Conservation (phyloP, 2,797 vertebrate species). For the Anguilla megastoma region DNA sequence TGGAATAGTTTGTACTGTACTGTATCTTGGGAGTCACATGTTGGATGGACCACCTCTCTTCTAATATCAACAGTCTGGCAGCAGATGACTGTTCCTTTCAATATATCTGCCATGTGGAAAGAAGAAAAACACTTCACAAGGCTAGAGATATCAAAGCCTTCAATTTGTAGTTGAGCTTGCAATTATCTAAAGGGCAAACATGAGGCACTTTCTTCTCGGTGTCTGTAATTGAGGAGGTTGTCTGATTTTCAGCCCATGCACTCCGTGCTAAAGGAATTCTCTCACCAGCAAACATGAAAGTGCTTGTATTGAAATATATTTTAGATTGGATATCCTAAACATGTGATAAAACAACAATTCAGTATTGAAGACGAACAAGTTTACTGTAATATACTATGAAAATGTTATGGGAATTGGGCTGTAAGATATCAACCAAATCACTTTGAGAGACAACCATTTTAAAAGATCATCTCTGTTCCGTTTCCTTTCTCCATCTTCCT, state of each 20-base stretch:
- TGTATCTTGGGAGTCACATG: not conserved
- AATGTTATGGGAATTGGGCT: conserved; percentile 2
- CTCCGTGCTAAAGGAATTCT: not conserved
- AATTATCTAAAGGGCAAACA: conserved; percentile 33
- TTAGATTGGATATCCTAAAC: not conserved
- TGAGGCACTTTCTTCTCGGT: not conserved
- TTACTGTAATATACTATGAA: not conserved
- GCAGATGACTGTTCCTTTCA: not conserved
- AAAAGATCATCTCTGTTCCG: not conserved
- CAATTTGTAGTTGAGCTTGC: conserved; percentile 23
- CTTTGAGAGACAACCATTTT: not conserved
- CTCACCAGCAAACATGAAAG: not conserved
- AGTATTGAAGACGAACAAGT: not conserved
- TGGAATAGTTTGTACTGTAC: not conserved
- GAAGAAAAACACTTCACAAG: conserved; percentile 20
- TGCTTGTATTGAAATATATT: not conserved
- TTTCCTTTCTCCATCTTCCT: not conserved
- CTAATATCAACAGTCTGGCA: not conserved
- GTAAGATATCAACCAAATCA: not conserved
- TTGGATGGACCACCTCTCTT: not conserved
- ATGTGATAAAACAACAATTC: not conserved
- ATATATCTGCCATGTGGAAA: conserved; percentile 15
- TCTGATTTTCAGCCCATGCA: not conserved
- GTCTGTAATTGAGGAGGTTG: conserved; percentile 18
- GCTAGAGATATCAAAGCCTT: conserved; percentile 29